These are phyloP conservation scores for Labeo catla DNA, from an alignment of 2,113 vertebrate species.

Conservation along the genomic window DNA sequence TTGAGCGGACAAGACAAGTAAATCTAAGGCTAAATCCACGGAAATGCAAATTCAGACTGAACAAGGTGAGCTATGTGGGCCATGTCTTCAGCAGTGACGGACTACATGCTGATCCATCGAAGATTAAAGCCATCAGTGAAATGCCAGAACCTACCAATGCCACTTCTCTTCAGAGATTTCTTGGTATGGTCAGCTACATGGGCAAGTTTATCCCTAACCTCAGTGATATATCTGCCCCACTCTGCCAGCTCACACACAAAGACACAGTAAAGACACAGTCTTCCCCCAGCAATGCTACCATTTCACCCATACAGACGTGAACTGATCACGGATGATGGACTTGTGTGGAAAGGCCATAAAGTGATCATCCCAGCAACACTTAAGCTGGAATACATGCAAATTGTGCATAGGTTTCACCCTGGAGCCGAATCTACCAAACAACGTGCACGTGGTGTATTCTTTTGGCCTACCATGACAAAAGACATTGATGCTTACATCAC, in stretches of 20 bases:
- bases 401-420: conserved; percentile 13
- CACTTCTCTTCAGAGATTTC: conserved; percentile 32
- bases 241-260: conserved; percentile 28
- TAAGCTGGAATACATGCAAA: neutral
- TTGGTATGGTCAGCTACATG: conserved; percentile 48
- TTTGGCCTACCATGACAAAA: conserved; percentile 9
- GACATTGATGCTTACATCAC: neutral
- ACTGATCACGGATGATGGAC: conserved; percentile 24
- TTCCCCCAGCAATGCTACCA: neutral
- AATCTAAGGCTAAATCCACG: neutral
- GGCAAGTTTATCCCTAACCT: conserved; percentile 43
- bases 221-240: conserved; percentile 14
- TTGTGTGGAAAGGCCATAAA: conserved; percentile 49
- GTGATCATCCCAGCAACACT: neutral
- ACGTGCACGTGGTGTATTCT: neutral
- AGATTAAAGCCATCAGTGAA: conserved; percentile 26
- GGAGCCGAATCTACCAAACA: conserved; percentile 26
- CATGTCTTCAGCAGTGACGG: conserved; percentile 41
- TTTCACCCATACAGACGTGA: conserved; percentile 7
- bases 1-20: neutral
- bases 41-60: conserved; percentile 58
- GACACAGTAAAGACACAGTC: neutral
- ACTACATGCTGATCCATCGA: conserved; percentile 60
- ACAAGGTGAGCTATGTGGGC: conserved; percentile 58
- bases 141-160: conserved; percentile 29